phyloP scores from a whole-genome alignment of 2,888 invertebrate genomes.

The Caenorhabditis imperialis region DNA sequence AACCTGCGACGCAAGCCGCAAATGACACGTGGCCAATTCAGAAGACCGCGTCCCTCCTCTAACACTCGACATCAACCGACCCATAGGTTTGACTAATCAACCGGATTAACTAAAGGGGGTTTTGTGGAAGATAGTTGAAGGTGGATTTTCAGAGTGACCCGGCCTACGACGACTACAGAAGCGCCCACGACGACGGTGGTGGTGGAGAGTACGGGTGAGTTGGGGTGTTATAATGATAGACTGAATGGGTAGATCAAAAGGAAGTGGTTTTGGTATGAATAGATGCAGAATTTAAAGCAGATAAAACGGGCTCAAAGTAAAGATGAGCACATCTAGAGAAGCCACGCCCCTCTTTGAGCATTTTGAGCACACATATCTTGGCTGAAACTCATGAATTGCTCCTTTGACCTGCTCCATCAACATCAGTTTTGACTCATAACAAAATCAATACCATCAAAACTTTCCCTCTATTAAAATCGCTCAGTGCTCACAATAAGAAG shows the following conservation, averaged over 20 bases:
- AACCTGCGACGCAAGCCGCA: conserved; percentile 37
- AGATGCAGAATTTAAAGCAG: too few species aligned
- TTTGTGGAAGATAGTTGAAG: neutral
- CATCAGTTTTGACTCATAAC: too few species aligned
- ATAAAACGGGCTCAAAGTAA: too few species aligned
- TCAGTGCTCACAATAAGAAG: too few species aligned
- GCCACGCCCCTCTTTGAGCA: too few species aligned
- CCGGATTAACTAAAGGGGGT: neutral
- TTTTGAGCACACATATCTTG: too few species aligned
- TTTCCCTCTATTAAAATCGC: too few species aligned
- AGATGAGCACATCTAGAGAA: too few species aligned
- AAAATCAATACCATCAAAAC: too few species aligned
- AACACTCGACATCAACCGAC: conserved; percentile 17
- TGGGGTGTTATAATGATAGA: neutral
- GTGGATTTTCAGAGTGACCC: conserved; percentile 19
- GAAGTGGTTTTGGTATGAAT: too few species aligned
- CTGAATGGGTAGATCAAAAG: neutral
- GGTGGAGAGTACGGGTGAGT: neutral
- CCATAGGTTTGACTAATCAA: conserved; percentile 32
- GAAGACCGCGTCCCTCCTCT: conserved; percentile 13
- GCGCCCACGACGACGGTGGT: conserved; percentile 1
- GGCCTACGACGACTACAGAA: conserved; percentile 8
- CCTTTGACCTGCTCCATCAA: too few species aligned
- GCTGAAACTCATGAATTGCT: too few species aligned
- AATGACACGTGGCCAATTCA: conserved; percentile 38